These are phyloP conservation scores for Hylaeus volcanicus DNA, from an alignment of 1,140 invertebrate species.

Conservation along the genomic window DNA sequence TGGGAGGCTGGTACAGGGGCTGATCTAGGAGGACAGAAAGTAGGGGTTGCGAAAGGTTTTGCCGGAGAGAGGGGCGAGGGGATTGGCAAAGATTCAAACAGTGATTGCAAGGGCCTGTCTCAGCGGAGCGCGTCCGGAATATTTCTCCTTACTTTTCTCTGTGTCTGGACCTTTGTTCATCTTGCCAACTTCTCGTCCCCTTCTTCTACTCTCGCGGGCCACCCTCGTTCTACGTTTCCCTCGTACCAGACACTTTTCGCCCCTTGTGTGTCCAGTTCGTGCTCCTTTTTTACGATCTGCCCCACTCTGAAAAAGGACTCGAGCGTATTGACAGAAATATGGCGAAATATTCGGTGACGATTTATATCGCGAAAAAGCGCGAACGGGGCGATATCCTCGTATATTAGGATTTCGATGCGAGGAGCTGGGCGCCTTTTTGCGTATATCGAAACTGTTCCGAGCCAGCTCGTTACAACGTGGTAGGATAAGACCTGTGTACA, in stretches of 20 bases:
- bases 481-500: neutral
- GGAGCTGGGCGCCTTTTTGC: neutral
- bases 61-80: conserved; percentile 9
- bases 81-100: conserved; percentile 78
- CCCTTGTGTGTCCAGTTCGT: neutral
- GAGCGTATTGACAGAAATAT: conserved; percentile 31
- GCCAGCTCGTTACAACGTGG: neutral
- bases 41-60: conserved; percentile 33
- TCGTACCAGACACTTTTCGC: neutral
- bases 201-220: neutral
- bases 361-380: conserved; percentile 43
- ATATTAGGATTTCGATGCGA: conserved; percentile 6
- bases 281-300: conserved; percentile 38
- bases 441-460: neutral
- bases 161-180: conserved; percentile 58
- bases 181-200: conserved; percentile 41
- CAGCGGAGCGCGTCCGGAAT: conserved; percentile 72
- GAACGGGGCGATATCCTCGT: conserved; percentile 2
- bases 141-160: conserved; percentile 64
- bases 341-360: conserved; percentile 49
- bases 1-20: conserved; percentile 2
- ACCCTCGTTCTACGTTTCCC: conserved; percentile 21
- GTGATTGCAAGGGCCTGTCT: conserved; percentile 79
- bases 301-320: neutral
- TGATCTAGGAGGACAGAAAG: neutral